phyloP scores from a whole-genome alignment of 2,797 vertebrate genomes.

The Psittacula derbiana region DNA sequence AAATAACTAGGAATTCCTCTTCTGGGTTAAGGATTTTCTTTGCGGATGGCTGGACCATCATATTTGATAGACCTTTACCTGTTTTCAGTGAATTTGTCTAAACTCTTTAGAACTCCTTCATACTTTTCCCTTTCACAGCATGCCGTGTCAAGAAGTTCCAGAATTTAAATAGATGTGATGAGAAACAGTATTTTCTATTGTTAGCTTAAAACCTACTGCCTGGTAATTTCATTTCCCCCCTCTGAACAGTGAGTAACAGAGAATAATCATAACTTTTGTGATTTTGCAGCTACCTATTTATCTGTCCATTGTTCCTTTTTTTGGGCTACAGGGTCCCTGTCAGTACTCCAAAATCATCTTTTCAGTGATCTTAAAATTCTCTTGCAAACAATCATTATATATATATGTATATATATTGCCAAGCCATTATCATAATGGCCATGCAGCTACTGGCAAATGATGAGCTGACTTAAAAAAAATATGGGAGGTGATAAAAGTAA shows the following conservation, averaged over 20 bases:
- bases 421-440: background rate
- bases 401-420: background rate
- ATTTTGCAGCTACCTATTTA: constrained; percentile 7
- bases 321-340: background rate
- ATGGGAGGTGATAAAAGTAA: background rate
- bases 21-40: background rate
- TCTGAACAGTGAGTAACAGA: constrained; percentile 23
- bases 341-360: background rate
- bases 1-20: background rate
- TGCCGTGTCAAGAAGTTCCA: background rate
- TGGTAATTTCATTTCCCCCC: constrained; percentile 10
- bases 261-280: constrained; percentile 22
- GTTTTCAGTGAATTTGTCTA: background rate
- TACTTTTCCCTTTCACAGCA: constrained; percentile 1
- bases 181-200: constrained; percentile 41
- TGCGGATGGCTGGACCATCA: background rate
- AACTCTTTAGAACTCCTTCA: background rate
- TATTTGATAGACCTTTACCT: background rate
- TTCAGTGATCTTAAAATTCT: background rate
- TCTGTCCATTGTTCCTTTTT: background rate
- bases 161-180: constrained; percentile 29
- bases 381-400: background rate
- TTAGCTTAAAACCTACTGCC: constrained; percentile 14
- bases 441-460: background rate
- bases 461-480: background rate